A percentile compares a stretch with the other conserved stretches of the same genome.
Conservation (phyloP, 2,888 invertebrate species). For the Ectemnius lituratus region DNA sequence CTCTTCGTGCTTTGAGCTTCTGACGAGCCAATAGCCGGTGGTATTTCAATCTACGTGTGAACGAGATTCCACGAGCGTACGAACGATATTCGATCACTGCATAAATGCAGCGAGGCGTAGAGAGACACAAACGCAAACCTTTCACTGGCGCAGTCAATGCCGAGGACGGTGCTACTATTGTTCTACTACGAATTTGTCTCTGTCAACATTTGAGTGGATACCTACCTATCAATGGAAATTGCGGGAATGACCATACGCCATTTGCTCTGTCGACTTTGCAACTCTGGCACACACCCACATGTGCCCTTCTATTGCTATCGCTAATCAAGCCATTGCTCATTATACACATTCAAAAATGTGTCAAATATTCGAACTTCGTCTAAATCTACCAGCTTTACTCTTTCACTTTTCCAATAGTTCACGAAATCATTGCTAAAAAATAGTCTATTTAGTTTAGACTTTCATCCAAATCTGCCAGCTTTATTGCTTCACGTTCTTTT, state of each 20-base stretch:
- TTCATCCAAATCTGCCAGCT: too few species aligned
- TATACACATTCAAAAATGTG: too few species aligned
- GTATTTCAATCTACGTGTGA: background rate
- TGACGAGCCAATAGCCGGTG: background rate
- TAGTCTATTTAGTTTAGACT: too few species aligned
- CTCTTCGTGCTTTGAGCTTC: background rate
- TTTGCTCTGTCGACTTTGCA: constrained; percentile 27
- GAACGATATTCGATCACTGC: constrained; percentile 1
- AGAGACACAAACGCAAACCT: constrained; percentile 23
- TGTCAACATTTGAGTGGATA: constrained; percentile 52
- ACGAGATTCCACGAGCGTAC: background rate
- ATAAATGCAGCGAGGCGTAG: constrained; percentile 2
- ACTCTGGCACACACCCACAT: background rate
- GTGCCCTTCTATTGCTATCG: background rate
- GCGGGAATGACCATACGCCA: constrained; percentile 16
- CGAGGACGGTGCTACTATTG: constrained; percentile 30
- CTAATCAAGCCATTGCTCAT: background rate
- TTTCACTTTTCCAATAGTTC: too few species aligned
- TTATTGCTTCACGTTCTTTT: too few species aligned
- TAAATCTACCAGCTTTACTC: too few species aligned
- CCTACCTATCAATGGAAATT: constrained; percentile 26
- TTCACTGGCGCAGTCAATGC: constrained; percentile 29
- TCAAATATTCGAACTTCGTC: too few species aligned
- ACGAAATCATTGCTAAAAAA: too few species aligned
- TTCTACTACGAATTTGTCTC: constrained; percentile 43